These are phyloP conservation scores for Neodiprion virginianus DNA, from an alignment of 1,140 invertebrate species.

Conservation along the genomic window DNA sequence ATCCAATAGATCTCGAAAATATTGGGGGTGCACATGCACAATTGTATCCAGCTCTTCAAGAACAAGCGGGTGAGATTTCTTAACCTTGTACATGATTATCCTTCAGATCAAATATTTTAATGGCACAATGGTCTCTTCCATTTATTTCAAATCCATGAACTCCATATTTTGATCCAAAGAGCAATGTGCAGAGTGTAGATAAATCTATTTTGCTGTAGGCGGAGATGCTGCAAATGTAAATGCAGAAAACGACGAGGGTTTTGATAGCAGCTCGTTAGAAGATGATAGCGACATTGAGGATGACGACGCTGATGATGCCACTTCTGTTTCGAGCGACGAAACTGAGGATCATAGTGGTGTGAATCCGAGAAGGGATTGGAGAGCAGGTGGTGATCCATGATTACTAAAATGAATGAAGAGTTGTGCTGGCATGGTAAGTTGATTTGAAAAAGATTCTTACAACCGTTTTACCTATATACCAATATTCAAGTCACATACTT, in stretches of 20 bases:
- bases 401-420: background rate
- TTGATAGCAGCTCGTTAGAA: slow-evolving; percentile 35
- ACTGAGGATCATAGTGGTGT: slow-evolving; percentile 7
- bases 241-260: slow-evolving; percentile 38
- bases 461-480: background rate
- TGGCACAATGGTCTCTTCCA: no score
- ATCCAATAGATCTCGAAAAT: slow-evolving; percentile 28
- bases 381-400: slow-evolving; percentile 22
- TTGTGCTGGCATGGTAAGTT: background rate
- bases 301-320: slow-evolving; percentile 25
- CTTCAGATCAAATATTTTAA: background rate
- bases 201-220: slow-evolving; percentile 23
- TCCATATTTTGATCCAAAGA: slow-evolving; percentile 12
- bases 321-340: background rate
- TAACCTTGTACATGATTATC: background rate
- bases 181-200: background rate
- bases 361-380: slow-evolving; percentile 23
- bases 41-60: background rate
- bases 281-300: slow-evolving; percentile 30
- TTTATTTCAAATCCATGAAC: no score
- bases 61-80: background rate
- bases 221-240: slow-evolving; percentile 20
- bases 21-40: background rate
- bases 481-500: background rate
- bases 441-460: background rate